Evolutionary conservation across 1,140 invertebrate genomes (phyloP).

Genomic region (Stenopsyche tienmushanensis): DNA sequence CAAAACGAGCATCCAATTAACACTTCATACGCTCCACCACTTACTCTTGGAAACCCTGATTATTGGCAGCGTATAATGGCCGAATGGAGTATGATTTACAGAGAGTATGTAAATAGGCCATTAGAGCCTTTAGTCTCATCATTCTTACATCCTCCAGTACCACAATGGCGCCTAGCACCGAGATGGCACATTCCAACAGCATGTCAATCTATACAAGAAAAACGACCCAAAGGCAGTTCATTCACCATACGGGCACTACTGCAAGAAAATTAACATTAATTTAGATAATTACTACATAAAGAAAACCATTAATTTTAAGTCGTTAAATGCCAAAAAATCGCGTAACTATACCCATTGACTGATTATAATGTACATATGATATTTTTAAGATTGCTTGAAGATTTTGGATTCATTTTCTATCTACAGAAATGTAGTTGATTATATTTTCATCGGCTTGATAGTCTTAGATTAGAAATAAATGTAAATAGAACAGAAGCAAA

Average conservation of each 20-base stretch:
- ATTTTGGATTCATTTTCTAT: too few relatives aligned
- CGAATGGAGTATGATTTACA: slow-evolving; percentile 3
- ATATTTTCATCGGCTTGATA: too few relatives aligned
- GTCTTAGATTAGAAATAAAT: too few relatives aligned
- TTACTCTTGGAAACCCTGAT: neutral
- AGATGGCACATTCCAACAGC: slow-evolving; percentile 2
- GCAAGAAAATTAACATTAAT: slow-evolving; percentile 9
- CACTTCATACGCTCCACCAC: neutral
- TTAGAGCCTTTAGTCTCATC: neutral
- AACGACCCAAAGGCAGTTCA: slow-evolving; percentile 16
- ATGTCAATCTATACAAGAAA: neutral
- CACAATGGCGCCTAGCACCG: neutral
- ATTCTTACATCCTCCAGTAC: neutral
- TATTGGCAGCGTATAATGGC: slow-evolving; percentile 5
- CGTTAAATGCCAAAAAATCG: too few relatives aligned
- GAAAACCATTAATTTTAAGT: too few relatives aligned
- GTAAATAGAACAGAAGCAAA: too few relatives aligned
- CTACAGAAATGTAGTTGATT: too few relatives aligned
- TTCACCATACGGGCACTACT: slow-evolving; percentile 19
- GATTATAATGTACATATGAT: too few relatives aligned
- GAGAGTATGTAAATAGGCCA: neutral
- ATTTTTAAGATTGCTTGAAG: too few relatives aligned
- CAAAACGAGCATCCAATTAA: neutral
- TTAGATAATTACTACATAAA: too few relatives aligned
- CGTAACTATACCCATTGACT: too few relatives aligned